Conservation (phyloP, 2,888 invertebrate genomes). For the Leucophenga maculata region DNA sequence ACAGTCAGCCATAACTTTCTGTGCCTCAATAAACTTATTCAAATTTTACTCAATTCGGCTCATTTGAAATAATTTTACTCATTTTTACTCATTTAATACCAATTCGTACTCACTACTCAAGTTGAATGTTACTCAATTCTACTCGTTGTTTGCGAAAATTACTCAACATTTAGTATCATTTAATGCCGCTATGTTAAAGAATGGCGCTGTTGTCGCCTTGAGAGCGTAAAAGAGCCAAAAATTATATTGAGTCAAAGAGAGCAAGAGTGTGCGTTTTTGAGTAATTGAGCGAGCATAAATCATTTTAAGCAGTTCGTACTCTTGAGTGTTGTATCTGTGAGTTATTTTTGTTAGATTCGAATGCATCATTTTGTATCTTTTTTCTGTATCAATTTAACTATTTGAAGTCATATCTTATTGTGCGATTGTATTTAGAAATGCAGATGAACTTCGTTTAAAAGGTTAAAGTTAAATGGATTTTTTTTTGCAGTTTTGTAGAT, state of each 20-base stretch:
- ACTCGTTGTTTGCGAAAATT: slow-evolving; percentile 7
- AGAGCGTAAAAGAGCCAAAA: slow-evolving; percentile 1
- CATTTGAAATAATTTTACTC: background rate
- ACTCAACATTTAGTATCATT: slow-evolving; percentile 39
- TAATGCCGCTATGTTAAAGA: slow-evolving; percentile 38
- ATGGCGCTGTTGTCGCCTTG: slow-evolving; percentile 48
- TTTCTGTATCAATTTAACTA: too few relatives aligned
- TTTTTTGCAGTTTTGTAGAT: too few relatives aligned
- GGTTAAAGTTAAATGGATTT: too few relatives aligned
- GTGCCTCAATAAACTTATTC: background rate
- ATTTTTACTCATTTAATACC: background rate
- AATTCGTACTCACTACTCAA: background rate
- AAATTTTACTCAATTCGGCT: too few relatives aligned
- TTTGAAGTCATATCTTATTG: too few relatives aligned
- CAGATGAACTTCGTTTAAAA: too few relatives aligned
- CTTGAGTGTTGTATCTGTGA: too few relatives aligned
- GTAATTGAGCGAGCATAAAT: background rate
- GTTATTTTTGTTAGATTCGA: too few relatives aligned
- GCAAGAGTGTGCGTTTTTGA: background rate
- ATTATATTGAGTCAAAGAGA: slow-evolving; percentile 10
- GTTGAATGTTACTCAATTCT: slow-evolving; percentile 1
- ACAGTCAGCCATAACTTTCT: background rate
- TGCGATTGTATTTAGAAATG: too few relatives aligned
- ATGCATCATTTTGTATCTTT: too few relatives aligned
- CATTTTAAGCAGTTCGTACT: background rate